These are phyloP conservation scores for Poicephalus gulielmi DNA, from an alignment of 2,113 vertebrate species.

Conservation along the genomic window DNA sequence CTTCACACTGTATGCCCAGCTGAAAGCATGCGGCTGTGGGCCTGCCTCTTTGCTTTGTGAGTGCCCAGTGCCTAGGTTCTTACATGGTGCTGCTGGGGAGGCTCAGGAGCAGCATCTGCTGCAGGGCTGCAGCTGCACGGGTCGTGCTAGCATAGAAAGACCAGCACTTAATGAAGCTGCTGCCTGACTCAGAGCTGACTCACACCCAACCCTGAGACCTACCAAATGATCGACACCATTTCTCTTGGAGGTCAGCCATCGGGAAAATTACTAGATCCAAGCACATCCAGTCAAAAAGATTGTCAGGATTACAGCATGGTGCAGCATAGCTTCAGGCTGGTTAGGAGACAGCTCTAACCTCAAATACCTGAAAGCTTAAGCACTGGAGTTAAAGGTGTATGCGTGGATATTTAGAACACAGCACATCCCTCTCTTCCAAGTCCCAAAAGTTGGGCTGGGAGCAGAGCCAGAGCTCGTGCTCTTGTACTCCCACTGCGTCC, in stretches of 20 bases:
- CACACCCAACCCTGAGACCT: constrained; percentile 50
- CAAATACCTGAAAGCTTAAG: constrained; percentile 8
- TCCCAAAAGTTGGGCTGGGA: not conserved
- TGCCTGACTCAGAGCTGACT: constrained; percentile 64
- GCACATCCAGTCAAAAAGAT: constrained; percentile 26
- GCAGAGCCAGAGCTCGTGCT: not conserved
- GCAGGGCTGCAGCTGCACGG: rapidly evolving
- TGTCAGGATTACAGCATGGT: constrained; percentile 27
- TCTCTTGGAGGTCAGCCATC: constrained; percentile 50
- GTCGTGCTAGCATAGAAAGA: not conserved
- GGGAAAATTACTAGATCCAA: constrained; percentile 57
- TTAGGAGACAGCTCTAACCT: not conserved
- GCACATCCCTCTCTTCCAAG: not conserved
- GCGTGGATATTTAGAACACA: not conserved
- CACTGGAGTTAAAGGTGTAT: not conserved
- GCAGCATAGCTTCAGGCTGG: constrained; percentile 33
- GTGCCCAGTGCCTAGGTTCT: not conserved
- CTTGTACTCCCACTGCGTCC: not conserved
- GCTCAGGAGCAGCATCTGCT: not conserved
- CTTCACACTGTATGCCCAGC: not conserved
- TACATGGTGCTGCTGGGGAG: not conserved
- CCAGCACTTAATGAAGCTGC: not conserved
- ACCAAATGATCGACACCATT: constrained; percentile 56
- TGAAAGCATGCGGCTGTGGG: not conserved
- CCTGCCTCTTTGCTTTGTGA: not conserved